Base-by-base conservation (phyloP, 2,797 vertebrate genomes). In the Myripristis jacobus region DNA sequence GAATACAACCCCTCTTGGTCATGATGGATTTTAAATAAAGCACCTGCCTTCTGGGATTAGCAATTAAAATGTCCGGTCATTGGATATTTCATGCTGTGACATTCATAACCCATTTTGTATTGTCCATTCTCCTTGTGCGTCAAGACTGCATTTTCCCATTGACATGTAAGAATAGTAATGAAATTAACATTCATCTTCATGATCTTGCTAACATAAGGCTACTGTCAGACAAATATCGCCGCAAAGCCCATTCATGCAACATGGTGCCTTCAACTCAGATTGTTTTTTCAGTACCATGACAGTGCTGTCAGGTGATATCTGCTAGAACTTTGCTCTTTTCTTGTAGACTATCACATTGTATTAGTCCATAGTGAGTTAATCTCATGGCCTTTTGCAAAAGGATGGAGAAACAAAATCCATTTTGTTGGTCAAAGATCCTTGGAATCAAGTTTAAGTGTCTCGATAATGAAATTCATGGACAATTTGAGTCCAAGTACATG, bases 401-500 rank as follows among this genome's bases (percentile, higher is more conserved):
- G 63, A 52, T 31, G 38, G 36, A 69, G n/a, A 68, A 77, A 47
- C 19, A 51, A 77, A 81, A 72, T 12, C n/a, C 6, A 69, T 66
- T 18, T 62, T 25, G 21, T 36, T 22, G 67, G 73, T 56, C 66
- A 83, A 84, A 80, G 51, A 84, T 74, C 65, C 53, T 76, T 63
- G 75, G 67, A 72, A 72, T 34, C 48, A 36, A 79, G 47, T 65
- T 48, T 54, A 72, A 71, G 68, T 60, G 43, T 82, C 36, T 63
- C 61, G 65, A 66, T 81, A 70, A 70, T 77, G 75, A 70, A 70
- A 86, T 73, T 84, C 71, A 74, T 53, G 52, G 73, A 64, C 62
- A 67, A 65, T 82, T 86, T 82, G 29, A 77, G 69, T 78, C 68
- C 34, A 73, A 77, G 81, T 62, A 56, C 71, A 78, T 53, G 65